Evolutionary conservation across 2,888 invertebrate genomes (phyloP).

Genomic region (Thumatha senex): DNA sequence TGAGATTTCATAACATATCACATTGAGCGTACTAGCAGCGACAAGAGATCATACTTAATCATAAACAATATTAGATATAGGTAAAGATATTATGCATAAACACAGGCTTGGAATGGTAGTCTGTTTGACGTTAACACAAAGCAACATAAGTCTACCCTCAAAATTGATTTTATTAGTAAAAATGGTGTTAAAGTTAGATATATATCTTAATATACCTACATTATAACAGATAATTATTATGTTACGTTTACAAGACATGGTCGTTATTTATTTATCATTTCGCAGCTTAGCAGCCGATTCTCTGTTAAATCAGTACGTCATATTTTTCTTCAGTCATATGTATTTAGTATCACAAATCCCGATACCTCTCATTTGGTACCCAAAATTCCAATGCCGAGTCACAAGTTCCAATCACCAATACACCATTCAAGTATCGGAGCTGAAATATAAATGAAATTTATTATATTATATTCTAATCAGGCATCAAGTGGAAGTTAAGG

Average conservation of each 20-base stretch:
- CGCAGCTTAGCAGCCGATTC: slow-evolving; percentile 2
- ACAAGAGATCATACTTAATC: too few relatives aligned
- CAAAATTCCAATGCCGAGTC: slow-evolving; percentile 78
- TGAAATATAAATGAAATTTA: slow-evolving; percentile 48
- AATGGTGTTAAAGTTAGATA: background rate
- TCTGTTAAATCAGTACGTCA: background rate
- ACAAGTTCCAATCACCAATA: slow-evolving; percentile 77
- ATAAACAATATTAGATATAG: too few relatives aligned
- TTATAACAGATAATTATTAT: background rate
- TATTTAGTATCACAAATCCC: slow-evolving; percentile 20
- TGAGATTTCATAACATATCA: too few relatives aligned
- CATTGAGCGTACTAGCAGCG: too few relatives aligned
- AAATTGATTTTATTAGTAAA: background rate
- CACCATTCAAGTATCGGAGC: slow-evolving; percentile 73
- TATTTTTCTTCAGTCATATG: too few relatives aligned
- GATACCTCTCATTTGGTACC: slow-evolving; percentile 62
- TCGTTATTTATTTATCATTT: slow-evolving; percentile 8
- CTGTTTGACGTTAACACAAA: too few relatives aligned
- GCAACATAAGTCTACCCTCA: background rate
- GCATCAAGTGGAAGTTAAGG: too few relatives aligned
- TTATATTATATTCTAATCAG: too few relatives aligned
- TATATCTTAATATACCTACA: background rate
- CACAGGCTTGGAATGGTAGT: too few relatives aligned
- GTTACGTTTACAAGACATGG: background rate
- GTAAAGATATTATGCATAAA: too few relatives aligned